Conservation (phyloP, 2,113 vertebrate species). For the Crotalus horridus region DNA sequence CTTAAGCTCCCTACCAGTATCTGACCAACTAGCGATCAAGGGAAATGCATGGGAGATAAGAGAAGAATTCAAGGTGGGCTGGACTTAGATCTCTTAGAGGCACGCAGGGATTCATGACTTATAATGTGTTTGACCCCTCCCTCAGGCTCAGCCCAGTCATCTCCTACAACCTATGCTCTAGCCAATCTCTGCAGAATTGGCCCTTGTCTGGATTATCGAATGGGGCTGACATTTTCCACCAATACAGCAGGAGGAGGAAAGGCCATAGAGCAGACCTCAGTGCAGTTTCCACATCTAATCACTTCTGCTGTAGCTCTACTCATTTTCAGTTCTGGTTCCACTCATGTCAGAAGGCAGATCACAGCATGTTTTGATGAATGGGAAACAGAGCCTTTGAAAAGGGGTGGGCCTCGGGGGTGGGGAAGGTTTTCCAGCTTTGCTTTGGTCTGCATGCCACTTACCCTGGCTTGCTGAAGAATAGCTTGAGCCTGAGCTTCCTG, state of each 20-base stretch:
- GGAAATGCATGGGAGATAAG: too few relatives aligned
- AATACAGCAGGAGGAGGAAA: not conserved
- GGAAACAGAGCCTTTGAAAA: not conserved
- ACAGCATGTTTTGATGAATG: not conserved
- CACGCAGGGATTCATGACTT: fast-evolving
- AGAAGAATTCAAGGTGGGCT: too few relatives aligned
- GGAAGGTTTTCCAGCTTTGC: not conserved
- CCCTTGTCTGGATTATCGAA: not conserved
- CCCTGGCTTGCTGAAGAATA: conserved; percentile 95
- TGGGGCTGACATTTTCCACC: not conserved
- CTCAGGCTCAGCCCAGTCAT: too few relatives aligned
- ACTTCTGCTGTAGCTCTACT: not conserved
- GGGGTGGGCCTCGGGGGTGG: not conserved
- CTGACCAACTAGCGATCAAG: too few relatives aligned
- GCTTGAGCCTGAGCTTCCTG: conserved; percentile 97
- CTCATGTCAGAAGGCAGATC: not conserved
- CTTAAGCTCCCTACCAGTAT: too few relatives aligned
- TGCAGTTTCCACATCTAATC: not conserved
- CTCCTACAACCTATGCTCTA: not conserved
- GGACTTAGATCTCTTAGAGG: too few relatives aligned
- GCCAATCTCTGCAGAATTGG: not conserved
- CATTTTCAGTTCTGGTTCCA: not conserved
- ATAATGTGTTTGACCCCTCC: too few relatives aligned
- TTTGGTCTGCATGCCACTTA: conserved; percentile 65
- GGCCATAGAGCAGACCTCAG: not conserved